Base-by-base conservation (phyloP, 2,797 vertebrate genomes). In the Acropternis orthonyx region DNA sequence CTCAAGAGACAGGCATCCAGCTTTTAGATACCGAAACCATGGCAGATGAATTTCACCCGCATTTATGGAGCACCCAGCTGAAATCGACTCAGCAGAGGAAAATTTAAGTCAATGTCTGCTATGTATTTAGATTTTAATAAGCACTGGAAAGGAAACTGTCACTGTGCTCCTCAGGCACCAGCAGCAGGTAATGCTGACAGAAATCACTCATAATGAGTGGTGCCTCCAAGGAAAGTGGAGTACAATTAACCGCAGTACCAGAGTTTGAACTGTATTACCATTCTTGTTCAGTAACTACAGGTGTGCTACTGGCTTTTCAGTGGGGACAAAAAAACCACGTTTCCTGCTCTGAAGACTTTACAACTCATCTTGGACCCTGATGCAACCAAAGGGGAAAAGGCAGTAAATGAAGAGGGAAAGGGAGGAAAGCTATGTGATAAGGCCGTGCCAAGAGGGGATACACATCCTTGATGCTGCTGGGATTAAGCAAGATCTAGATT, bases 271-370 rank as follows among this genome's bases (percentile, higher is more conserved):
- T 41, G 7, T 18, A 52, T 65, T 23, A 22, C 8, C 11, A 7
- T 69, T 69, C 27, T 41, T 73, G 34, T 30, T 65, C 27, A 85
- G 6, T 39, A 72, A 71, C 17, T 44, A 77, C 10, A 44, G 10
- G 30, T 30, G 21, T 30, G 44, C 36, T 59, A 7, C 36, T 63
- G 52, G 20, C 22, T 92, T 83, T 83, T 66, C 61, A 71, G 26
- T 32, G 39, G 7, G 18, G 12, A 39, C 12, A 61, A 21, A 55
- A 68, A 51, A 9, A 4, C 0, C 5, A 41, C 12, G 5, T n/a
- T 88, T 72, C 51, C 5, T 85, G 32, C 32, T 66, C 49, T 72
- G 66, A 72, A 75, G 32, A 67, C 7, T 73, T 92, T 30, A 43
- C 37, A 58, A 27, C 4, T 62, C 56, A 51, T 6, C 34, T 58